Conservation (phyloP, 64 coral and sea anemone genomes). For the Porites australiensis region DNA sequence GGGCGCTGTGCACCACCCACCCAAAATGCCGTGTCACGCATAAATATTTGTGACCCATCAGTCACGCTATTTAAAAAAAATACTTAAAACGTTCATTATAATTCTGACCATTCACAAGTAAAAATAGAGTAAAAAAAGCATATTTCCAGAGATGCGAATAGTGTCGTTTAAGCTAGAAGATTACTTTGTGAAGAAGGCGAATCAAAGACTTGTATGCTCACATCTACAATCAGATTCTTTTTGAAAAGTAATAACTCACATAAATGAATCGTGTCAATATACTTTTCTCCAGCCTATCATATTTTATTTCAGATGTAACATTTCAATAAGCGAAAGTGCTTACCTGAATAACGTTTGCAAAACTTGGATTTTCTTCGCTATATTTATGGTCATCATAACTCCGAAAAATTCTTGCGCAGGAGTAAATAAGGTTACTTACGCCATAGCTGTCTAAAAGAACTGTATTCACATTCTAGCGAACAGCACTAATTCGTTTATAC, state of each 20-base stretch:
- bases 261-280: not conserved
- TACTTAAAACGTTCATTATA: too few species aligned
- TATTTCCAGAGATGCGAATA: too few species aligned
- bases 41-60: too few species aligned
- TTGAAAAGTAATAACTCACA: not conserved
- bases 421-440: not conserved
- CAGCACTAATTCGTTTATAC: not conserved
- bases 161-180: too few species aligned
- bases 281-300: not conserved
- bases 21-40: too few species aligned
- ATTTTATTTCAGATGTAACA: not conserved
- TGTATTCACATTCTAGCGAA: not conserved
- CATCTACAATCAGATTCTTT: too few species aligned
- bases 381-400: conserved; percentile 73
- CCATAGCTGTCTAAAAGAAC: not conserved
- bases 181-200: too few species aligned
- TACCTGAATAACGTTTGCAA: conserved; percentile 90
- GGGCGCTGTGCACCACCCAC: too few species aligned
- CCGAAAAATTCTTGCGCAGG: not conserved
- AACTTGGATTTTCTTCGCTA: conserved; percentile 82
- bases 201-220: too few species aligned
- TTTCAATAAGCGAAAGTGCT: conserved; percentile 1
- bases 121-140: too few species aligned
- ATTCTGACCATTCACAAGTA: too few species aligned
- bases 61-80: too few species aligned